Evolutionary conservation across 2,888 invertebrate genomes (phyloP).

Genomic region (Adela reaumurella): DNA sequence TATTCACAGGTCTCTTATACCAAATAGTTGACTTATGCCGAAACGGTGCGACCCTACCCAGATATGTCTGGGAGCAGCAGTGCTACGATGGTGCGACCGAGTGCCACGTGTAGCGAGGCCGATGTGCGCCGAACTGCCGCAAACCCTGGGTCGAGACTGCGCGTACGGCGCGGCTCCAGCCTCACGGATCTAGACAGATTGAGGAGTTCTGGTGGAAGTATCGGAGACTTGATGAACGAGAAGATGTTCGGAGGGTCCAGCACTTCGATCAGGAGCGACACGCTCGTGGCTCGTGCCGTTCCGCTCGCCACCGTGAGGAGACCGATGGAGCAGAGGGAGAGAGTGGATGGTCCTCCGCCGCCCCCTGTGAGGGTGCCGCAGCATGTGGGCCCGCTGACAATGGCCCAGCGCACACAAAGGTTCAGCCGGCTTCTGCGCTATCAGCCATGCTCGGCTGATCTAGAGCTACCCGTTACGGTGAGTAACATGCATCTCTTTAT

Average conservation of each 20-base stretch:
- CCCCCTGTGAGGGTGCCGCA: constrained; percentile 40
- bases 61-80: not conserved
- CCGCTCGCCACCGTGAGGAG: constrained; percentile 68
- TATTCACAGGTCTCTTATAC: too few species aligned
- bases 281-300: constrained; percentile 66
- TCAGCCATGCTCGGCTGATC: constrained; percentile 56
- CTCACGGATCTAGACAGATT: constrained; percentile 71
- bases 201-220: constrained; percentile 59
- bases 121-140: constrained; percentile 51
- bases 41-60: too few species aligned
- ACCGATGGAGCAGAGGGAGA: constrained; percentile 42
- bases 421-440: constrained; percentile 65
- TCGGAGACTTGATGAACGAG: constrained; percentile 76
- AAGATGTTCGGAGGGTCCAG: constrained; percentile 68
- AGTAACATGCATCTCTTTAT: too few species aligned
- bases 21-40: too few species aligned
- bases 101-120: constrained; percentile 37
- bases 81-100: not conserved
- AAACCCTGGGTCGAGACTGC: constrained; percentile 48
- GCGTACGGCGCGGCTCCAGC: constrained; percentile 67
- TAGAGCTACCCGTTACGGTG: constrained; percentile 8
- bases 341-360: constrained; percentile 28
- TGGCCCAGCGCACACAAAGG: constrained; percentile 65
- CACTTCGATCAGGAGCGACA: constrained; percentile 69
- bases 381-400: constrained; percentile 57